Base-by-base conservation (phyloP, 2,113 vertebrate species). In the Ondatra zibethicus region DNA sequence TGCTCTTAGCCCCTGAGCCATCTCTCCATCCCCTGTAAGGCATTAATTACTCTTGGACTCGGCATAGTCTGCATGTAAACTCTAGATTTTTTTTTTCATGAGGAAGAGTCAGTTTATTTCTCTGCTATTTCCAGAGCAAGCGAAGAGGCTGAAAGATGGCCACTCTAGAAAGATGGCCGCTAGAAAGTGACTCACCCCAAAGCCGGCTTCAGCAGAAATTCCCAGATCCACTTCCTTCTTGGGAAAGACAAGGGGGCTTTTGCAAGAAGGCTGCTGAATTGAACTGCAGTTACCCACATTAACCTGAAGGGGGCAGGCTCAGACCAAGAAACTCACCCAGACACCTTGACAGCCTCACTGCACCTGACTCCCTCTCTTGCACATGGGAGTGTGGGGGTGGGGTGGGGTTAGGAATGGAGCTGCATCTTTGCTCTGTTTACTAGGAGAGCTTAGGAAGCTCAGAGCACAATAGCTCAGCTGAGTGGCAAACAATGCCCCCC, bases 281-380 rank as follows among this genome's bases (percentile, higher is more conserved):
- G 23, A 55, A 45, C 25, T 95, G 95, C 75, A 94, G 9, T 96
- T 97, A 90, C 97, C 33, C 7, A 17, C 3, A 65, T 16, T 16
- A n/a, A 70, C 86, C 98, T 27, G 29, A 13, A 97, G 98, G 96
- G 97, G 98, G 97, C 93, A 4, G 77, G 7, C 92, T 96, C 65
- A 50, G 55, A 93, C 91, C 88, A 45, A 76, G 84, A 96, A 96
- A 94, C 39, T 52, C 68, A 89, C 7, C 21, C 25, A 17, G 52
- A 39, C 17, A 7, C 23, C 7, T 72, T 17, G 7, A 31, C 17
- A 65, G 29, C 23, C 75, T 72, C 55, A 58, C 21, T 16, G 82
- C 19, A 73, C 70, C 31, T 42, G 47, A 86, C 29, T 84, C 42
- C 23, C 82, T 72, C 45, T 50, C 7, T 61, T 25, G 21, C 47